These are phyloP conservation scores for Rotaria sp. DNA, from an alignment of 2,888 invertebrate genomes.

Conservation along the genomic window DNA sequence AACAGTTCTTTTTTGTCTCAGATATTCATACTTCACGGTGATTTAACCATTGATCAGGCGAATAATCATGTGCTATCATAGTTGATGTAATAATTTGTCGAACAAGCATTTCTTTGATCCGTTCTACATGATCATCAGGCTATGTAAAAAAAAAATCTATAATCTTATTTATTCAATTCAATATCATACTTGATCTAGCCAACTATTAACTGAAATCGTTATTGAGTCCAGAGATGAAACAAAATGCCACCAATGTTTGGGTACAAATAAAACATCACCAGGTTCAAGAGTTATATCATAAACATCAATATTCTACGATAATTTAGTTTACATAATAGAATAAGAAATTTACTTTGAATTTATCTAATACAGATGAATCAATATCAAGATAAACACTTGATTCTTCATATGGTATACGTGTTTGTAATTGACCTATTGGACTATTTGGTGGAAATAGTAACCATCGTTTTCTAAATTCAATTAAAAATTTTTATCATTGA, in stretches of 20 bases:
- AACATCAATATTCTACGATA: constrained; percentile 48
- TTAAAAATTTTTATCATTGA: too few species aligned
- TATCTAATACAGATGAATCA: constrained; percentile 42
- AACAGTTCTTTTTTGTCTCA: too few species aligned
- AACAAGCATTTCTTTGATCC: not conserved
- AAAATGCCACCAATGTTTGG: constrained; percentile 92
- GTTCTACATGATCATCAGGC: not conserved
- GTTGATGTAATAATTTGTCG: not conserved
- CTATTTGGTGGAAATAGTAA: constrained; percentile 75
- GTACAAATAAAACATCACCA: constrained; percentile 80
- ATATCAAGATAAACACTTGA: constrained; percentile 81
- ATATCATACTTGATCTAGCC: constrained; percentile 61
- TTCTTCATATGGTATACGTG: constrained; percentile 87
- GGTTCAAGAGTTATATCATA: constrained; percentile 66
- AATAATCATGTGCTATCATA: not conserved
- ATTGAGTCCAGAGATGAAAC: constrained; percentile 65
- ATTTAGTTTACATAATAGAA: not conserved
- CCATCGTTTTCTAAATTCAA: constrained; percentile 78
- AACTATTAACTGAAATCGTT: constrained; percentile 66
- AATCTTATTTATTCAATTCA: not conserved
- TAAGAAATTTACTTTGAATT: constrained; percentile 37
- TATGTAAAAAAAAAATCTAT: not conserved
- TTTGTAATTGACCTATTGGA: constrained; percentile 64
- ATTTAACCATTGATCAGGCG: not conserved
- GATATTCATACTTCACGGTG: not conserved